Conservation (phyloP, 2,113 vertebrate genomes). For the Gallinago media region DNA sequence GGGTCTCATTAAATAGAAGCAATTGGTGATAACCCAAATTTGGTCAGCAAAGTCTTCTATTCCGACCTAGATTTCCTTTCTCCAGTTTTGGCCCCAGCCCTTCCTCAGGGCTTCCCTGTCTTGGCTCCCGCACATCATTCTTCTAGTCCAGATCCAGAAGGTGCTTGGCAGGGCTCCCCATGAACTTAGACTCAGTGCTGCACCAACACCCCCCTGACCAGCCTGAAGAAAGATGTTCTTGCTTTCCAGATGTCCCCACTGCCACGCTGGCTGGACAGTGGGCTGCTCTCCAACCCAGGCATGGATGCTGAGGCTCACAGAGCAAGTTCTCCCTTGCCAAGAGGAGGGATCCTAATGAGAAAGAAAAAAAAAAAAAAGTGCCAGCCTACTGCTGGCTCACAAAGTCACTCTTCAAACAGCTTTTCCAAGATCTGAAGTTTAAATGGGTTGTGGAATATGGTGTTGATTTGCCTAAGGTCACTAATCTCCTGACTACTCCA, state of each 20-base stretch:
- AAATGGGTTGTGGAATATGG: not conserved
- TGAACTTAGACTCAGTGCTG: not conserved
- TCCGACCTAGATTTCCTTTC: constrained; percentile 6
- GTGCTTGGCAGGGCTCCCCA: not conserved
- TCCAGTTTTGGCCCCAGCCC: not conserved
- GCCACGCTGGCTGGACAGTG: not conserved
- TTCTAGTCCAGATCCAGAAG: not conserved
- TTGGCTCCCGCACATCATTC: not conserved
- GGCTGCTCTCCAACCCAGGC: not conserved
- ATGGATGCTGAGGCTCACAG: not conserved
- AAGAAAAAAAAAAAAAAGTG: not conserved
- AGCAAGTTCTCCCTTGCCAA: not conserved
- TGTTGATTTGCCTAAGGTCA: not conserved
- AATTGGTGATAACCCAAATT: constrained; percentile 51
- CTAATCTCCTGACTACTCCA: not conserved
- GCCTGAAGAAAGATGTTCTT: not conserved
- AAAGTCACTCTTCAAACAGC: not conserved
- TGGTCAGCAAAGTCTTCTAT: constrained; percentile 14
- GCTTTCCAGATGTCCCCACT: fast-evolving
- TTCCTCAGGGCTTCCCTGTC: constrained; percentile 3
- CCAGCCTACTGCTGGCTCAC: not conserved
- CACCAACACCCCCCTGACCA: not conserved
- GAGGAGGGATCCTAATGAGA: not conserved
- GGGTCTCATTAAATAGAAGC: constrained; percentile 45
- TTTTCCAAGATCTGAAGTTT: not conserved